Evolutionary conservation across 2,888 invertebrate species (phyloP).

Genomic region (Andrena praecox): DNA sequence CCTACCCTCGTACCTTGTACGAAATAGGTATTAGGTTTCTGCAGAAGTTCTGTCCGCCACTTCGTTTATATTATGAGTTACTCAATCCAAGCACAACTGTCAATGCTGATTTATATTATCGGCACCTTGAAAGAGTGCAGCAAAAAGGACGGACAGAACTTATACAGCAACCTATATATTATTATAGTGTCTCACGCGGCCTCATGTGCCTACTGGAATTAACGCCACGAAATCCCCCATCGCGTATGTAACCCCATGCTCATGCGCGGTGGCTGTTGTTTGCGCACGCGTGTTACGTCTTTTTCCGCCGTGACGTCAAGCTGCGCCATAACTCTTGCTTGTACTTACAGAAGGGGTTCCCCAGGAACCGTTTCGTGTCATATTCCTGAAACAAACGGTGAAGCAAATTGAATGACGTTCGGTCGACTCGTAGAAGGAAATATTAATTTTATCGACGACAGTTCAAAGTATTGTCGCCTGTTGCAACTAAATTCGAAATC

Average conservation of each 20-base stretch:
- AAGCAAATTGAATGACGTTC: background rate
- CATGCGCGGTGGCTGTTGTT: constrained; percentile 51
- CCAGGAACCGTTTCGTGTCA: constrained; percentile 2
- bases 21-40: constrained; percentile 28
- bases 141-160: no score
- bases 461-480: no score
- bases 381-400: background rate
- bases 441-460: no score
- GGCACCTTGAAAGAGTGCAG: no score
- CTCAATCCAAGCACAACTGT: no score
- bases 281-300: constrained; percentile 57
- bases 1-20: constrained; percentile 7
- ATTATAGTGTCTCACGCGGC: constrained; percentile 12
- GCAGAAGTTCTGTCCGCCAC: no score
- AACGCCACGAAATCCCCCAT: constrained; percentile 53
- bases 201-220: constrained; percentile 24
- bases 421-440: background rate
- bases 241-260: constrained; percentile 43
- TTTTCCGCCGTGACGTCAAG: constrained; percentile 54
- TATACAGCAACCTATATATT: no score
- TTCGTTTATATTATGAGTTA: no score
- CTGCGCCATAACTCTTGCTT: constrained; percentile 40
- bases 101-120: no score
- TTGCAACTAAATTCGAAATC: no score
- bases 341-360: constrained; percentile 19